phyloP scores from a whole-genome alignment of 2,888 invertebrate species.

The Dugesia japonica region DNA sequence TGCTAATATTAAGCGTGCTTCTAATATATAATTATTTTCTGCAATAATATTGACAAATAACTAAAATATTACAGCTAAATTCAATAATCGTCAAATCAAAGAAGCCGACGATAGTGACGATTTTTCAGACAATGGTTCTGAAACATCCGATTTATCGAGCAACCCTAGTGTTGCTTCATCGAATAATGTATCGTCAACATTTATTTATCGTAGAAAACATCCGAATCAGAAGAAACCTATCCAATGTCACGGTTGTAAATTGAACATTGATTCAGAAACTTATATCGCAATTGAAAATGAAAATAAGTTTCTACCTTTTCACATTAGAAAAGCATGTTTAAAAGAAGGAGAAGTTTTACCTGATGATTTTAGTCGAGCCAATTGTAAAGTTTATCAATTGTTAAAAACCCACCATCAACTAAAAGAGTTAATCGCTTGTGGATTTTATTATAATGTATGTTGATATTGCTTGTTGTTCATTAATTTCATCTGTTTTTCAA shows the following conservation, averaged over 20 bases:
- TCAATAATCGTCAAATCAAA: no score
- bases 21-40: no score
- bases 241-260: not conserved
- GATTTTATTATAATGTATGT: constrained; percentile 13
- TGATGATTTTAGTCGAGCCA: not conserved
- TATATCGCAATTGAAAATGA: not conserved
- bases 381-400: not conserved
- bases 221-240: not conserved
- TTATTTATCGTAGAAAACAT: not conserved
- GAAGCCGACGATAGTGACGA: not conserved
- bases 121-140: not conserved
- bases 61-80: no score
- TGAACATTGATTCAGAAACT: not conserved
- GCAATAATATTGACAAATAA: no score
- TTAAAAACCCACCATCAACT: not conserved
- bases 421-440: not conserved
- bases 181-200: not conserved
- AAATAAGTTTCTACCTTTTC: not conserved
- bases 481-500: not conserved
- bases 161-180: not conserved
- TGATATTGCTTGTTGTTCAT: not conserved
- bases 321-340: not conserved
- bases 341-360: not conserved
- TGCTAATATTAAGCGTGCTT: no score
- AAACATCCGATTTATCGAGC: not conserved